phyloP scores from a whole-genome alignment of 1,140 invertebrate species.

The Philotrypesis tridentata region DNA sequence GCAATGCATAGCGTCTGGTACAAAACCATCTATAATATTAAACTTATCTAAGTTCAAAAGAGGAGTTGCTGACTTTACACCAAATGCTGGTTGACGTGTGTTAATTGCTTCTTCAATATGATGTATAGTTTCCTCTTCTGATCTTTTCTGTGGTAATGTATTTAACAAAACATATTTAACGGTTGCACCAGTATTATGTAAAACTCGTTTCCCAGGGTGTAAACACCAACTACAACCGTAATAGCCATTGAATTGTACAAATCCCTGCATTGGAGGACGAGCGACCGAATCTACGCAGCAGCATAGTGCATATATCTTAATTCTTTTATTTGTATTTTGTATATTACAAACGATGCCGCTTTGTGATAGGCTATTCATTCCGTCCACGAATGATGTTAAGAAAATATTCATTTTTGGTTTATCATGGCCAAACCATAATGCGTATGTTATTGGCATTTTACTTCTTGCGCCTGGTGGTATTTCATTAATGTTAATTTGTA shows the following conservation, averaged over 20 bases:
- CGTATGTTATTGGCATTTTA: slow-evolving; percentile 33
- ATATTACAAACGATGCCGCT: slow-evolving; percentile 44
- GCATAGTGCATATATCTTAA: slow-evolving; percentile 40
- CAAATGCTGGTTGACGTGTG: background rate
- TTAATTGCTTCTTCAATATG: background rate
- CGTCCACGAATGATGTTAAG: too few species aligned
- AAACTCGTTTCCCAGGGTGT: slow-evolving; percentile 1
- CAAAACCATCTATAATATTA: slow-evolving; percentile 36
- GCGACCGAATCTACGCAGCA: slow-evolving; percentile 26
- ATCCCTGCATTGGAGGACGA: too few species aligned
- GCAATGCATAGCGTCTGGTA: slow-evolving; percentile 34
- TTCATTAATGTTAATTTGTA: slow-evolving; percentile 45
- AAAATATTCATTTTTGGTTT: too few species aligned
- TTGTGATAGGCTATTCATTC: too few species aligned
- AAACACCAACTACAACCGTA: too few species aligned
- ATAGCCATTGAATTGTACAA: too few species aligned
- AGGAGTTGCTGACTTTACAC: background rate
- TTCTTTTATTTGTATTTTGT: background rate
- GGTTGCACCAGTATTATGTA: background rate
- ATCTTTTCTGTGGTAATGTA: slow-evolving; percentile 17
- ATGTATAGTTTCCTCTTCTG: background rate
- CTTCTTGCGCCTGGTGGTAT: slow-evolving; percentile 36
- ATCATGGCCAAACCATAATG: slow-evolving; percentile 47
- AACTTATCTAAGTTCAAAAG: slow-evolving; percentile 16
- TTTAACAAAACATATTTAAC: too few species aligned